Conservation (phyloP, 2,888 invertebrate species). For the Metallyticus violacea region DNA sequence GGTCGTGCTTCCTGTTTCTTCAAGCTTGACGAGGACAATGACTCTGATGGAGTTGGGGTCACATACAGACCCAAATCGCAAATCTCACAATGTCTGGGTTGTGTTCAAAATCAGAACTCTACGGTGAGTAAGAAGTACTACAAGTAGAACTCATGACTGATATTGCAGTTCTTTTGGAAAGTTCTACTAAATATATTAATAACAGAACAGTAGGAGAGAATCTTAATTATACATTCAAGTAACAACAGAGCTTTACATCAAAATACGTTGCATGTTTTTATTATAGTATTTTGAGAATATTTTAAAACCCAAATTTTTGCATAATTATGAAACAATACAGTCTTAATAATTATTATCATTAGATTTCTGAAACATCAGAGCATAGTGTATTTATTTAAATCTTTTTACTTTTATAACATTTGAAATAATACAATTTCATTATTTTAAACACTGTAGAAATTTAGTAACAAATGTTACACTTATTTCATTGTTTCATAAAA, state of each 20-base stretch:
- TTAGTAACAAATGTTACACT: not conserved
- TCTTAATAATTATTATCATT: not conserved
- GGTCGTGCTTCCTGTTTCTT: slow-evolving; percentile 30
- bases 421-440: not conserved
- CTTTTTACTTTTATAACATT: not conserved
- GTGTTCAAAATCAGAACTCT: slow-evolving; percentile 70
- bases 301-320: not conserved
- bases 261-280: not conserved
- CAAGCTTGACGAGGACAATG: slow-evolving; percentile 53
- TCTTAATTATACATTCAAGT: not conserved
- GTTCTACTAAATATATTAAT: not conserved
- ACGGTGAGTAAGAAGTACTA: slow-evolving; percentile 60
- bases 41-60: slow-evolving; percentile 57
- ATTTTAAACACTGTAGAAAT: not conserved
- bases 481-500: not conserved
- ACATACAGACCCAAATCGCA: slow-evolving; percentile 60
- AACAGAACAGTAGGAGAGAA: not conserved
- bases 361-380: not conserved
- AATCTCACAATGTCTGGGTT: slow-evolving; percentile 66
- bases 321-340: not conserved
- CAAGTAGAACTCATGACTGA: not conserved
- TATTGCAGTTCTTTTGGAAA: not conserved
- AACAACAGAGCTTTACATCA: not conserved
- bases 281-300: too few species aligned
- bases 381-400: too few species aligned